Percentiles rank a stretch among this genome's conserved stretches.
Conservation (phyloP, 2,113 vertebrate genomes). For the Oncorhynchus tshawytscha region DNA sequence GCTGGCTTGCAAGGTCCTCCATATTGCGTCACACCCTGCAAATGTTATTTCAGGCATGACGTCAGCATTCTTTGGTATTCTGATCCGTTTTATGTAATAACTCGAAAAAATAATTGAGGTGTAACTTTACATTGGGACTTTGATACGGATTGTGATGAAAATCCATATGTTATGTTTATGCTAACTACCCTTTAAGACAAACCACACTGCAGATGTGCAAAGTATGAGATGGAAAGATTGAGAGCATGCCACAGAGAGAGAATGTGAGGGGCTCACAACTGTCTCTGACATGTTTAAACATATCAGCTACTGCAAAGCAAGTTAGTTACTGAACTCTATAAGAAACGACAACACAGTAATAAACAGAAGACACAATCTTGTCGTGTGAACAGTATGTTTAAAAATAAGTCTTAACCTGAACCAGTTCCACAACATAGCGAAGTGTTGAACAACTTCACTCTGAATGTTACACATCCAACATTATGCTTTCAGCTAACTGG, state of each 20-base stretch:
- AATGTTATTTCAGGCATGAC: too few species aligned
- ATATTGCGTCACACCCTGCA: too few species aligned
- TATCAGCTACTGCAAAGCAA: background rate
- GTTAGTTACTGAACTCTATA: background rate
- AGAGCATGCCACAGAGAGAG: background rate
- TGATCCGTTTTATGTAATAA: too few species aligned
- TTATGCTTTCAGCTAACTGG: too few species aligned
- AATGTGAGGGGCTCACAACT: background rate
- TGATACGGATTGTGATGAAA: too few species aligned
- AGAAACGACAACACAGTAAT: background rate
- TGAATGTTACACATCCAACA: too few species aligned
- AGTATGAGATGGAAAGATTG: background rate
- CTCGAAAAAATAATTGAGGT: too few species aligned
- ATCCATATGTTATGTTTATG: too few species aligned
- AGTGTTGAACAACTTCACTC: background rate
- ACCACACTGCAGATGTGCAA: background rate
- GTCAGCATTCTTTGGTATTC: too few species aligned
- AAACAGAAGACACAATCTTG: background rate
- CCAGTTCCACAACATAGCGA: constrained; percentile 51
- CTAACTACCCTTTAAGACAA: background rate
- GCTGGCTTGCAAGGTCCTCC: too few species aligned
- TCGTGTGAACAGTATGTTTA: background rate
- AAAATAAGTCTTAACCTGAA: constrained; percentile 22
- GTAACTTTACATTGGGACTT: too few species aligned
- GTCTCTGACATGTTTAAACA: background rate